Evolutionary conservation across 37 sponge, comb jelly and placozoan species (phyloP).

Genomic region (Tethya wilhelma): DNA sequence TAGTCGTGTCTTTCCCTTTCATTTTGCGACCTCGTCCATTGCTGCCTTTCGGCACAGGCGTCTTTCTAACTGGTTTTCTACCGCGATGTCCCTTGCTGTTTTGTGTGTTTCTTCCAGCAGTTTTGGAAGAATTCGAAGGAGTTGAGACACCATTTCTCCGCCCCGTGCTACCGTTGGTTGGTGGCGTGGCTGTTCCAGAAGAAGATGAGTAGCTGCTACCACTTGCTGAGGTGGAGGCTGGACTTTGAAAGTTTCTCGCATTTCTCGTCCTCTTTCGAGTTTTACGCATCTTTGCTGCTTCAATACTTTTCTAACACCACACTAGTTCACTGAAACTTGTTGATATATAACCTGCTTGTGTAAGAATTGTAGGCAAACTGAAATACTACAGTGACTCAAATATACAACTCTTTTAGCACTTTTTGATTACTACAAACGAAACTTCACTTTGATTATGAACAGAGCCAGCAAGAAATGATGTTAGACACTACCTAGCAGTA

Average conservation of each 20-base stretch:
- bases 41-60: not conserved
- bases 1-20: conserved; percentile 11
- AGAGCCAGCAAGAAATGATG: no score
- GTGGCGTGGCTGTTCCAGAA: not conserved
- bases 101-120: conserved; percentile 29
- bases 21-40: conserved; percentile 24
- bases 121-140: conserved; percentile 5
- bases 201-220: not conserved
- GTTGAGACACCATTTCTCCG: conserved; percentile 11
- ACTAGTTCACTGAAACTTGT: no score
- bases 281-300: no score
- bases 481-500: no score
- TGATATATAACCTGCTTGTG: no score
- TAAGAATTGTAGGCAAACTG: no score
- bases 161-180: not conserved
- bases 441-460: no score
- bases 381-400: no score
- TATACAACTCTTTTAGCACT: no score
- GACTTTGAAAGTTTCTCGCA: not conserved
- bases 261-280: not conserved
- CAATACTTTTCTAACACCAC: no score
- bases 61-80: not conserved
- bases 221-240: no score
- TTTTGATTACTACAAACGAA: no score
- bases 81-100: conserved; percentile 43